Percentiles rank a stretch among this genome's conserved stretches.
phyloP scores from a whole-genome alignment of 2,797 vertebrate species.

The Darevskia mixta region DNA sequence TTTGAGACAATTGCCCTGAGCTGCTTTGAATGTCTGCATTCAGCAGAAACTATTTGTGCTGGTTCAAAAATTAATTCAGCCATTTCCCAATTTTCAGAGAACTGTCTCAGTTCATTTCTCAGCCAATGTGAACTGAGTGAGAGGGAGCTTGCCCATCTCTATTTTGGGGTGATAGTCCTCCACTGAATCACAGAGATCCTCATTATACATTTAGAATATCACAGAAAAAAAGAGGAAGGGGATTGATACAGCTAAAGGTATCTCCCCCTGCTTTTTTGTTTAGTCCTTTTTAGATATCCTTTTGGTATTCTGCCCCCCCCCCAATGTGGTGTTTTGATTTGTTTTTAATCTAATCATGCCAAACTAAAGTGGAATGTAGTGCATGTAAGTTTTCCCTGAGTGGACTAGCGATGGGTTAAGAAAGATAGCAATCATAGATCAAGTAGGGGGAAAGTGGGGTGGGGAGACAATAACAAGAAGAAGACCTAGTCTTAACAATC shows the following conservation, averaged over 20 bases:
- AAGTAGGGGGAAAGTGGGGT: slow-evolving; percentile 33
- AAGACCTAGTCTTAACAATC: slow-evolving; percentile 27
- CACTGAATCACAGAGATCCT: neutral
- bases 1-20: neutral
- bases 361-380: neutral
- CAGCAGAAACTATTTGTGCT: neutral
- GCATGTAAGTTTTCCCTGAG: slow-evolving; percentile 3
- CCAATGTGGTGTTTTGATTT: neutral
- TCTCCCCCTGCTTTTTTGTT: neutral
- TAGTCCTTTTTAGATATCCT: neutral
- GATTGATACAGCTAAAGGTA: neutral
- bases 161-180: neutral
- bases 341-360: neutral
- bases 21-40: neutral
- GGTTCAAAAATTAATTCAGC: neutral
- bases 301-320: neutral
- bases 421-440: slow-evolving; percentile 1
- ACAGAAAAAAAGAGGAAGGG: neutral
- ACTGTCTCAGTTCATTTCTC: neutral
- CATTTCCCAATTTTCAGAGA: neutral
- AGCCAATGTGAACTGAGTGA: neutral
- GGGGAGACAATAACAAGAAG: slow-evolving; percentile 8
- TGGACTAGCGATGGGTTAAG: neutral
- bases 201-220: neutral
- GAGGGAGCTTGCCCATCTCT: neutral